Conservation (phyloP, 2,797 vertebrate species). For the Pelobates cultripes region DNA sequence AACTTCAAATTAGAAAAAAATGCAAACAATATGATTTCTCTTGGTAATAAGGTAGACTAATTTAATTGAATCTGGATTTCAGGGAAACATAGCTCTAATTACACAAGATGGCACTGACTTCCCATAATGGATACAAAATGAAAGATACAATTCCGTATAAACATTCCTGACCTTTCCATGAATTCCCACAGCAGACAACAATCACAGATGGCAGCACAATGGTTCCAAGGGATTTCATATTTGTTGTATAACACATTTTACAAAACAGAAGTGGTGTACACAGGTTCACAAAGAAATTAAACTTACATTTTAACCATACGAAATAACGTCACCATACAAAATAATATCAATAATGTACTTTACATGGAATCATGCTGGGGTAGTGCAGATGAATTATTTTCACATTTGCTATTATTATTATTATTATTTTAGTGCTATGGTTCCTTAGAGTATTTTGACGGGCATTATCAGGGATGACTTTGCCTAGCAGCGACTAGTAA, state of each 20-base stretch:
- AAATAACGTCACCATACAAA: background rate
- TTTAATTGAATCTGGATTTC: constrained; percentile 2
- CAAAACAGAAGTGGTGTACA: background rate
- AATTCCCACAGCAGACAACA: background rate
- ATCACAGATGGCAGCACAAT: background rate
- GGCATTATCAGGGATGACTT: too few species aligned
- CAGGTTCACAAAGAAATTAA: background rate
- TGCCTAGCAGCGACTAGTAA: too few species aligned
- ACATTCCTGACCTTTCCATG: background rate
- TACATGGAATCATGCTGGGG: too few species aligned
- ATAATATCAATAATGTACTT: background rate
- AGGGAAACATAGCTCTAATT: background rate
- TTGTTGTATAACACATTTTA: background rate
- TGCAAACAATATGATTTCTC: background rate
- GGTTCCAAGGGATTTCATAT: background rate
- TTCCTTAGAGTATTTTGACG: too few species aligned
- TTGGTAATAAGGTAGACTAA: background rate
- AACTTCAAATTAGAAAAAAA: background rate
- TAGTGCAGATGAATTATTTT: too few species aligned
- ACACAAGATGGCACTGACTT: background rate
- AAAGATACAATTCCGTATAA: background rate
- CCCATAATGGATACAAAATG: background rate
- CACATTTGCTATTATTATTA: too few species aligned
- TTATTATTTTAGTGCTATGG: too few species aligned
- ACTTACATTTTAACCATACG: too few species aligned